Conservation (phyloP, 2,113 vertebrate species). For the Megalops atlanticus region DNA sequence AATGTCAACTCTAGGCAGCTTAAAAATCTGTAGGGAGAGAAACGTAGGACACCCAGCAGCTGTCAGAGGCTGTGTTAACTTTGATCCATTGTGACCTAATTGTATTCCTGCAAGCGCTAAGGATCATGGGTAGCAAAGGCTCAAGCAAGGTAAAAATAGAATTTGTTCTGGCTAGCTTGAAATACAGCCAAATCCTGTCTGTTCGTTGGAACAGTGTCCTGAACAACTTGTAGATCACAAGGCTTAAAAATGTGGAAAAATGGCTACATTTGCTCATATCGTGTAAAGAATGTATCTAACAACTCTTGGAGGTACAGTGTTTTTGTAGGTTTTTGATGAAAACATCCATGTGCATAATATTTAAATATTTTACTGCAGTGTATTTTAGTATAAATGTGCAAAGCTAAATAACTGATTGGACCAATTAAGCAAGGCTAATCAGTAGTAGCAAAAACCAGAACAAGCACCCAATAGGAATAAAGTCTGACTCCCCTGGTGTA, state of each 20-base stretch:
- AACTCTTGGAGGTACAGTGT: too few species aligned
- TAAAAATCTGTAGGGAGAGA: conserved; percentile 33
- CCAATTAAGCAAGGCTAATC: too few species aligned
- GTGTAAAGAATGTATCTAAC: too few species aligned
- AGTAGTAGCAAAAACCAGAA: too few species aligned
- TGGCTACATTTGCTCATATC: too few species aligned
- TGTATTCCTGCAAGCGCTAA: conserved; percentile 49
- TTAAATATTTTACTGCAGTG: too few species aligned
- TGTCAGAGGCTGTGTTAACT: conserved; percentile 38
- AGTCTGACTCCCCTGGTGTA: too few species aligned
- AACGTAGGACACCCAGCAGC: conserved; percentile 47
- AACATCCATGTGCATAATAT: too few species aligned
- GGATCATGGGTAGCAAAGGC: conserved; percentile 52
- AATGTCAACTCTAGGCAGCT: conserved; percentile 15
- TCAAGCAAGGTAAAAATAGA: conserved; percentile 65
- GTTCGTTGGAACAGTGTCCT: not conserved
- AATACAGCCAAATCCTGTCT: conserved; percentile 31
- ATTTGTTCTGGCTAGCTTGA: conserved; percentile 29
- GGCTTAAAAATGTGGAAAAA: not conserved
- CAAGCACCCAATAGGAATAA: too few species aligned
- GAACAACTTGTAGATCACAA: not conserved
- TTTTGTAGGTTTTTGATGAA: too few species aligned
- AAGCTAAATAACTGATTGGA: not conserved
- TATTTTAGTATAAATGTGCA: too few species aligned
- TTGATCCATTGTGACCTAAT: conserved; percentile 67